Conservation (phyloP, 1,140 invertebrate species). For the Sipha flava region DNA sequence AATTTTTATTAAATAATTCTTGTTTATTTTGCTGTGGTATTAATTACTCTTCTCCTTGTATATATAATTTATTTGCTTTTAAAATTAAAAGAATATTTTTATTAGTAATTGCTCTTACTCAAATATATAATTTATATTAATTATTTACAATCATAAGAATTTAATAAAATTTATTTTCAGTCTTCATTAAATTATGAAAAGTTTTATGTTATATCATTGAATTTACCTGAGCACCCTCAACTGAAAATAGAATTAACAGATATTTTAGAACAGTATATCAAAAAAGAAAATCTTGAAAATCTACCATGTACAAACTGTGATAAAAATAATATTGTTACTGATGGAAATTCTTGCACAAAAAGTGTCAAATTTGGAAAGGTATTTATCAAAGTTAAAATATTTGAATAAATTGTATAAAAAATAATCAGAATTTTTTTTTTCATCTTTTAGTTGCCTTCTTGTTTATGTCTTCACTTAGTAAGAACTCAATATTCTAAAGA, state of each 20-base stretch:
- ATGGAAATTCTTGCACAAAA: background rate
- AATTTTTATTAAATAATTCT: no score
- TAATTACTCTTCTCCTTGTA: no score
- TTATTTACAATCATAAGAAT: background rate
- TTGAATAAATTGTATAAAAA: background rate
- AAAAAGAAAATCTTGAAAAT: slow-evolving; percentile 5
- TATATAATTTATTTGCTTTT: no score
- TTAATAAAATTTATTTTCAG: slow-evolving; percentile 44
- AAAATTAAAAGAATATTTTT: no score
- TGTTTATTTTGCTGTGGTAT: no score
- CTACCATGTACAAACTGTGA: slow-evolving; percentile 16
- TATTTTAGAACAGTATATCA: slow-evolving; percentile 15
- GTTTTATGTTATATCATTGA: slow-evolving; percentile 76
- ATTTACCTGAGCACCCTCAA: slow-evolving; percentile 50
- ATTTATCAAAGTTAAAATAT: background rate
- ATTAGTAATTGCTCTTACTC: background rate
- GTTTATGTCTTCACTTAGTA: slow-evolving; percentile 78
- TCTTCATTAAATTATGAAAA: slow-evolving; percentile 79
- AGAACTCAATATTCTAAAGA: slow-evolving; percentile 72
- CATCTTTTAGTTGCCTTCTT: slow-evolving; percentile 58
- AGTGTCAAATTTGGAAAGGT: slow-evolving; percentile 29
- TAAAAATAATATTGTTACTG: slow-evolving; percentile 15
- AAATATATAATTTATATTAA: background rate
- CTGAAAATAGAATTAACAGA: background rate
- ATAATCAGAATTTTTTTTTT: slow-evolving; percentile 20